phyloP scores from a whole-genome alignment of 2,888 invertebrate genomes.

The Drosophila mulleri region DNA sequence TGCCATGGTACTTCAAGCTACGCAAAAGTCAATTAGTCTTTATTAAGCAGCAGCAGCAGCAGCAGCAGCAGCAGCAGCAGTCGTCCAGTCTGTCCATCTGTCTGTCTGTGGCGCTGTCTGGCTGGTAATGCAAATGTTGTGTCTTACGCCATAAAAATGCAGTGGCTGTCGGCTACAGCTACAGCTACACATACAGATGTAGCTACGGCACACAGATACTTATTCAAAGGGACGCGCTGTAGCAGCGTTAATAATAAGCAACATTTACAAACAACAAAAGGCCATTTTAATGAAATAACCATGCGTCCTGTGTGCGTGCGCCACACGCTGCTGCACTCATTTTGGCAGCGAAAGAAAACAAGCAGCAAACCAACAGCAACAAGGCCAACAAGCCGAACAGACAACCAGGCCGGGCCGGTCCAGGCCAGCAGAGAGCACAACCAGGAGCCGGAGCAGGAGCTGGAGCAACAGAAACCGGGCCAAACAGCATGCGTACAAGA shows the following conservation, averaged over 20 bases:
- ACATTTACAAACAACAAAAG: constrained; percentile 81
- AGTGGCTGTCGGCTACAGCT: constrained; percentile 47
- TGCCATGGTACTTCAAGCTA: constrained; percentile 41
- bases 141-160: constrained; percentile 74
- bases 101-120: constrained; percentile 33
- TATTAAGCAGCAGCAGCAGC: constrained; percentile 66
- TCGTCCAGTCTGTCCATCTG: constrained; percentile 11
- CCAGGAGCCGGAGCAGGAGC: background rate
- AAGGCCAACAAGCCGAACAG: constrained; percentile 41
- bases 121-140: constrained; percentile 74
- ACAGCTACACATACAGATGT: constrained; percentile 6
- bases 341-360: constrained; percentile 35
- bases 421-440: constrained; percentile 1
- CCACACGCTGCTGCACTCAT: constrained; percentile 54
- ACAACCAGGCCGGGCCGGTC: constrained; percentile 23
- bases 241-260: constrained; percentile 78
- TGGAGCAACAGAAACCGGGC: constrained; percentile 12
- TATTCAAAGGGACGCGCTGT: constrained; percentile 58
- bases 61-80: constrained; percentile 33
- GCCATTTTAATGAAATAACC: constrained; percentile 81
- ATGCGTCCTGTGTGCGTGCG: constrained; percentile 71
- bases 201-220: constrained; percentile 29
- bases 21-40: constrained; percentile 77
- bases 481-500: constrained; percentile 71
- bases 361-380: constrained; percentile 20